Evolutionary conservation across 2,113 vertebrate genomes (phyloP).

Genomic region (Proterorhinus semilunaris): DNA sequence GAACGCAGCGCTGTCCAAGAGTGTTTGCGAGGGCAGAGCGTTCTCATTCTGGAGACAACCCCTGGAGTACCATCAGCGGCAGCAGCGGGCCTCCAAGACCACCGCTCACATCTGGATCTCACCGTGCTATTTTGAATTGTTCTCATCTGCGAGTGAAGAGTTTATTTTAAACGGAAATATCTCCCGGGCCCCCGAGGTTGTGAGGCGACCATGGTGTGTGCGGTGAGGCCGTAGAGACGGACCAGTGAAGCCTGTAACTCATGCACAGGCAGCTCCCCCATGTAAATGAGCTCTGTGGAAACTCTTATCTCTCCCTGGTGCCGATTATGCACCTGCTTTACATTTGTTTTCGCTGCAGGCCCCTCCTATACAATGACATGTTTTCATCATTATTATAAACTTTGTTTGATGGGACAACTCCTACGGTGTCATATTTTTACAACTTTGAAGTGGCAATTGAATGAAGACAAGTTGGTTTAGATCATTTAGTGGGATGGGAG

Average conservation of each 20-base stretch:
- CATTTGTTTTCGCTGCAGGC: too few relatives aligned
- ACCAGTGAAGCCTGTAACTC: background rate
- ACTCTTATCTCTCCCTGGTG: background rate
- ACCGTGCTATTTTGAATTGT: background rate
- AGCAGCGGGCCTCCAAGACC: background rate
- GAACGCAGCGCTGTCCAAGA: background rate
- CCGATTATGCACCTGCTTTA: background rate
- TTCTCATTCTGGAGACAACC: background rate
- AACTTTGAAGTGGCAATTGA: too few relatives aligned
- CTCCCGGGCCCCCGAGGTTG: background rate
- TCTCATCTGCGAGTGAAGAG: background rate
- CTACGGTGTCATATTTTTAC: too few relatives aligned
- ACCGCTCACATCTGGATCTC: background rate
- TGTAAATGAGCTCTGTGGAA: constrained; percentile 4
- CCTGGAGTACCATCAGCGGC: background rate
- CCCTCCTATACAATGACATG: too few relatives aligned
- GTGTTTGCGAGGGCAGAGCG: background rate
- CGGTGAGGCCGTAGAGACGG: too few relatives aligned
- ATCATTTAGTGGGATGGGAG: too few relatives aligned
- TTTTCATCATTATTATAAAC: too few relatives aligned
- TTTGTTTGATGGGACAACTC: too few relatives aligned
- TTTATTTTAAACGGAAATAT: background rate
- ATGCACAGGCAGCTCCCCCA: background rate
- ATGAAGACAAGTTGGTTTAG: too few relatives aligned
- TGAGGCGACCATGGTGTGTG: background rate